A percentile compares a stretch with the other conserved stretches of the same genome.
Conservation (phyloP, 2,113 vertebrate species). For the Elanus axillaris region DNA sequence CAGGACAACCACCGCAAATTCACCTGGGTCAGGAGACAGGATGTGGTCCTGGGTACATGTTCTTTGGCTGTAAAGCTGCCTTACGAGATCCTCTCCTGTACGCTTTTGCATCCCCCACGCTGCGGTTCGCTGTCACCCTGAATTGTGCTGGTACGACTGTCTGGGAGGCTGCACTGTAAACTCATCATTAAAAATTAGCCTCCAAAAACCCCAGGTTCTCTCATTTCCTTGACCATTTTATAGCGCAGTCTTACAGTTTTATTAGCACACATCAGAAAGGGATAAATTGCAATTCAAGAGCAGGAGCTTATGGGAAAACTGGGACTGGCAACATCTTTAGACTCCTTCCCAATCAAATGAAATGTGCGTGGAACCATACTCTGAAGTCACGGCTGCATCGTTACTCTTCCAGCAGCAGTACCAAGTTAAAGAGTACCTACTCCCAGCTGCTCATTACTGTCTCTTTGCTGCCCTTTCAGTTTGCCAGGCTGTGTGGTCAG, state of each 20-base stretch:
- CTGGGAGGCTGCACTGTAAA: neutral
- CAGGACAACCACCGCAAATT: neutral
- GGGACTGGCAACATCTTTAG: neutral
- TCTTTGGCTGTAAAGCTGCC: neutral
- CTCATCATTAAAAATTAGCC: neutral
- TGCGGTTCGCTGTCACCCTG: neutral
- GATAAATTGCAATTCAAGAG: neutral
- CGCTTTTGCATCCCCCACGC: fast-evolving
- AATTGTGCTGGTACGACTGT: neutral
- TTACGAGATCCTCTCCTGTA: neutral
- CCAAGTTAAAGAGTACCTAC: neutral
- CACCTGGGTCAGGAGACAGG: neutral
- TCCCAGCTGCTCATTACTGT: neutral
- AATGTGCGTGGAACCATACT: neutral
- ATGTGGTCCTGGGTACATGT: neutral
- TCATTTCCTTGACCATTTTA: constrained; percentile 22
- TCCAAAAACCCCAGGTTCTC: neutral
- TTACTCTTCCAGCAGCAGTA: neutral
- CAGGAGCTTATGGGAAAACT: neutral
- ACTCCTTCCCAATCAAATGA: neutral
- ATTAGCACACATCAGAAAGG: neutral
- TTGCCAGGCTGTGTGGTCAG: neutral
- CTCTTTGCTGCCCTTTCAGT: neutral
- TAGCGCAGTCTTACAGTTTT: neutral
- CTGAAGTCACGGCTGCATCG: neutral